phyloP scores from a whole-genome alignment of 2,113 vertebrate species.

The Larimichthys crocea region DNA sequence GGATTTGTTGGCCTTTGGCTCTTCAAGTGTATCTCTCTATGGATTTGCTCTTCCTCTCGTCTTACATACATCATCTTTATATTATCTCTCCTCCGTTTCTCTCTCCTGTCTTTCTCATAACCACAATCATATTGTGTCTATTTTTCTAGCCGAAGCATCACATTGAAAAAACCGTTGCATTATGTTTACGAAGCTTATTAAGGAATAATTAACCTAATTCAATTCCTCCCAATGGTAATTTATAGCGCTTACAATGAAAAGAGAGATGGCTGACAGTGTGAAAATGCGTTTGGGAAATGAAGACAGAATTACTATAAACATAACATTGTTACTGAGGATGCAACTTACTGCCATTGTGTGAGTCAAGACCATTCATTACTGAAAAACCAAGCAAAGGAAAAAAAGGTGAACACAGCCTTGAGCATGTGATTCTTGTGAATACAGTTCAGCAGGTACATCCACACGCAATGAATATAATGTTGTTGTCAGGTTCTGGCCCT shows the following conservation, averaged over 20 bases:
- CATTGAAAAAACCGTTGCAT: constrained; percentile 51
- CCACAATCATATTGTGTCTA: constrained; percentile 3
- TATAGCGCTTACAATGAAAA: constrained; percentile 47
- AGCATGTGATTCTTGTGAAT: background rate
- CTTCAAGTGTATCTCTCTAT: background rate
- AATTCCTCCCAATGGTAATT: constrained; percentile 60
- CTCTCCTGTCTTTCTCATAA: constrained; percentile 1
- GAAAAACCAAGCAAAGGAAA: constrained; percentile 24
- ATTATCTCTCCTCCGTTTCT: background rate
- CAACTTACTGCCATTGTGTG: constrained; percentile 27
- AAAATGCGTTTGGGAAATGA: constrained; percentile 70
- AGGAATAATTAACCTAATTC: constrained; percentile 78
- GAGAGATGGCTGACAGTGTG: constrained; percentile 56
- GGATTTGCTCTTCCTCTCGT: background rate
- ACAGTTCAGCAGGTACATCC: background rate
- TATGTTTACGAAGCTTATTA: constrained; percentile 73
- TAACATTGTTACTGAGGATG: constrained; percentile 31
- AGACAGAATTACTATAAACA: constrained; percentile 59
- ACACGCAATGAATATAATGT: background rate
- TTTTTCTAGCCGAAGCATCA: constrained; percentile 31
- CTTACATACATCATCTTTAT: constrained; percentile 6
- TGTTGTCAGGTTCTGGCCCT: background rate
- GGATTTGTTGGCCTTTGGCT: background rate
- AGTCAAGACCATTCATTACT: constrained; percentile 18
- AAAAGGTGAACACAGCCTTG: background rate